These are phyloP conservation scores for Physella acuta DNA, from an alignment of 1,140 invertebrate species.

Conservation along the genomic window DNA sequence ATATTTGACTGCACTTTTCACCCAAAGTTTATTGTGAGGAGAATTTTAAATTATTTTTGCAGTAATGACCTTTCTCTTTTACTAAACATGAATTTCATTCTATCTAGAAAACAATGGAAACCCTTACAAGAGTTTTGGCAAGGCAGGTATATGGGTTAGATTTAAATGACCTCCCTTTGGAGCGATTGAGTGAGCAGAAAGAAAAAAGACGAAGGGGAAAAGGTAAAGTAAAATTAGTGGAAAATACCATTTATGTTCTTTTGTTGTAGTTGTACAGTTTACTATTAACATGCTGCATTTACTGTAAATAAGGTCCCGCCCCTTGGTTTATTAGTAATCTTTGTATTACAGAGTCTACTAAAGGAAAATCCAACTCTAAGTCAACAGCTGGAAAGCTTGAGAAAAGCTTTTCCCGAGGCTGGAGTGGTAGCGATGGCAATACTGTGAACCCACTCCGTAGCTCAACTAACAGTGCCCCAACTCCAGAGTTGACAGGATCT, in stretches of 20 bases:
- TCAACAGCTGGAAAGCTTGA: slow-evolving; percentile 25
- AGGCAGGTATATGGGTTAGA: slow-evolving; percentile 91
- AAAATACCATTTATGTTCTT: no score
- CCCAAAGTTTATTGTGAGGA: no score
- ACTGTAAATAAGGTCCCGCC: no score
- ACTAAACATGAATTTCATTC: no score
- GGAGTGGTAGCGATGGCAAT: slow-evolving; percentile 46
- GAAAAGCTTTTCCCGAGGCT: slow-evolving; percentile 46
- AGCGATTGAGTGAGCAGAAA: slow-evolving; percentile 81
- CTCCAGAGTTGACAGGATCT: slow-evolving; percentile 26
- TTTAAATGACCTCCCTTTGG: slow-evolving; percentile 83
- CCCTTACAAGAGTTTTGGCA: slow-evolving; percentile 86
- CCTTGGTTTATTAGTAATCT: no score
- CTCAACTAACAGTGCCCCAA: slow-evolving; percentile 29
- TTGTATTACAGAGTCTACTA: slow-evolving; percentile 33
- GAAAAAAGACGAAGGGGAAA: slow-evolving; percentile 68
- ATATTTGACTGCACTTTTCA: background rate
- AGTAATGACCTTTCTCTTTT: no score
- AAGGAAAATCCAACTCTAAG: slow-evolving; percentile 19
- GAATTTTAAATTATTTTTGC: background rate
- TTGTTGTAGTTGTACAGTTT: no score
- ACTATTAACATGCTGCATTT: no score
- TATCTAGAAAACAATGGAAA: slow-evolving; percentile 98
- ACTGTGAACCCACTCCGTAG: slow-evolving; percentile 25
- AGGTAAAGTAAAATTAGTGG: slow-evolving; percentile 25